Evolutionary conservation across 2,797 vertebrate species (phyloP), one percentile per base, ranked within the genome.

Genomic region (Hydrocynus forskahlii): DNA sequence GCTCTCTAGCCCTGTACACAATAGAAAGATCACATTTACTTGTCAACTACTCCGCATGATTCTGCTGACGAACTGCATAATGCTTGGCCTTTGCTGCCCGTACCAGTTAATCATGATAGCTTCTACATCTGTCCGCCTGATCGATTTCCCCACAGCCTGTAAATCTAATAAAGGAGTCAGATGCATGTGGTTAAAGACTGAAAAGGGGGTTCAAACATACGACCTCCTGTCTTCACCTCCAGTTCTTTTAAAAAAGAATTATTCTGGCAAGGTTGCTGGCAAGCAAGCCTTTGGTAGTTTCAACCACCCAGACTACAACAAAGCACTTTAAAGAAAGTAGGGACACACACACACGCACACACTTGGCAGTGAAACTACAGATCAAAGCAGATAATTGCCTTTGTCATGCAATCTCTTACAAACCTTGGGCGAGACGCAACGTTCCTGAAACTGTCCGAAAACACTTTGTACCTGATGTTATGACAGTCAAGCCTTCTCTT

Each of bases 221-320:
- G 81, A 87, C 86, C 86, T 82, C 80, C 81, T 85, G 86, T 87
- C 84, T 85, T 84, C 86, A 87, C 84, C 79, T 84, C 77, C 82
- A 77, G 69, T 43, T 54, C 75, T 75, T 80, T 78, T 21, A 17
- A 72, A 81, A 83, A 81, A 75, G 72, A 83, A 87, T 83, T 35
- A 75, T 59, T 87, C 79, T 82, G 83, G 79, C 70, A 48, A 81
- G 57, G 69, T 57, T 82, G 71, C 78, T 81, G 79, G 81, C 81
- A 75, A 77, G 76, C 76, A 4, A 79, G 66, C 60, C 78, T 40
- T 45, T 40, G 43, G 57, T 60, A 52, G 35, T 52, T 74, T 78
- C 62, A 74, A 60, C 75, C 68, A 71, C 60, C 55, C 67, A 29
- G 67, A 25, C 59, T 73, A 48, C 68, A 67, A 70, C 50, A 71